These are phyloP conservation scores for Rhodophaea formosa DNA, from an alignment of 2,888 invertebrate genomes.

Conservation along the genomic window DNA sequence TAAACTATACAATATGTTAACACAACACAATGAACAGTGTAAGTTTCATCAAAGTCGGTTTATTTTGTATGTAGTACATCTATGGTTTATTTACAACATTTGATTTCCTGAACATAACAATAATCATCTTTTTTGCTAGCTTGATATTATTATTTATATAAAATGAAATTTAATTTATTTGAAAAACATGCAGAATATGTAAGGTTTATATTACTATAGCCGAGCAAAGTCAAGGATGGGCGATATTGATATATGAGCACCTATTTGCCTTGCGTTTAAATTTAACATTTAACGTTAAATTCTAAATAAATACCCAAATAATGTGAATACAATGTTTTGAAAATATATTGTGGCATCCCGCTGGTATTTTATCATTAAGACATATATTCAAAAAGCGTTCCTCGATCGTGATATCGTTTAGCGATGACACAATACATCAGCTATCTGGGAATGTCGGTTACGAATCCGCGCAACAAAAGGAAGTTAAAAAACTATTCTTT, in stretches of 20 bases:
- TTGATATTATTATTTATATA: too few species aligned
- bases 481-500: constrained; percentile 66
- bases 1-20: too few species aligned
- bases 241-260: constrained; percentile 30
- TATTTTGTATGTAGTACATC: too few species aligned
- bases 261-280: constrained; percentile 48
- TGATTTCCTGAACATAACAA: too few species aligned
- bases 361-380: constrained; percentile 76
- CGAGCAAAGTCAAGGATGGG: not conserved
- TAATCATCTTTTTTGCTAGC: too few species aligned
- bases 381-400: constrained; percentile 59
- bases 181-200: too few species aligned
- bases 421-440: constrained; percentile 62
- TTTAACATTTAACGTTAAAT: constrained; percentile 41
- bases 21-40: too few species aligned
- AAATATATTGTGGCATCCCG: constrained; percentile 70
- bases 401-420: constrained; percentile 64
- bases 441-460: constrained; percentile 80
- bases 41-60: too few species aligned
- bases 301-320: constrained; percentile 49
- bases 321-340: constrained; percentile 68
- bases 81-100: too few species aligned
- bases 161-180: too few species aligned
- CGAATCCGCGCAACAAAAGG: constrained; percentile 66
- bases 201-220: not conserved